These are phyloP conservation scores for Tylochromis polylepis DNA, from an alignment of 2,113 vertebrate species.

Conservation along the genomic window DNA sequence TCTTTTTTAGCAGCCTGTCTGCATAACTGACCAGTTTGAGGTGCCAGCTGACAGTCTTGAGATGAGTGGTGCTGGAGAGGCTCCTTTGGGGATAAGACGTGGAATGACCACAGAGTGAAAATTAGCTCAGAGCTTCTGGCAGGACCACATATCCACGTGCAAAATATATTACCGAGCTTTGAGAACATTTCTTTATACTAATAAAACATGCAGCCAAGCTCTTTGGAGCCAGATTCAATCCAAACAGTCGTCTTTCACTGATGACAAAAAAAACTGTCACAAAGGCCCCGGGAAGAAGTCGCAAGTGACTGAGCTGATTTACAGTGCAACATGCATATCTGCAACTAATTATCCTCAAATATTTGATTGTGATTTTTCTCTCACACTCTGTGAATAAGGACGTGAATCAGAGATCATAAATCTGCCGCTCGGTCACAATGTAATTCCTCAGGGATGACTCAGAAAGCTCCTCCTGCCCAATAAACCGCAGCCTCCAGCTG, in stretches of 20 bases:
- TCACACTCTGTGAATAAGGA: not conserved
- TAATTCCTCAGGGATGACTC: conserved; percentile 2
- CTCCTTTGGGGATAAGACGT: not conserved
- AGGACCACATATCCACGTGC: not conserved
- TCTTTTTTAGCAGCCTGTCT: not conserved
- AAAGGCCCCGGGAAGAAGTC: not conserved
- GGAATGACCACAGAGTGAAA: not conserved
- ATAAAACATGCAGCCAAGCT: not conserved
- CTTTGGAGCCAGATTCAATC: not conserved
- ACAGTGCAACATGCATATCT: not conserved
- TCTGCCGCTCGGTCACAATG: not conserved
- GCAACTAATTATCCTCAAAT: not conserved
- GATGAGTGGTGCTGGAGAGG: not conserved
- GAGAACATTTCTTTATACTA: not conserved
- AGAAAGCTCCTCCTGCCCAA: not conserved
- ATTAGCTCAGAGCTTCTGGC: not conserved
- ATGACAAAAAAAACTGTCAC: not conserved
- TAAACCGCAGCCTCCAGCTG: conserved; percentile 3
- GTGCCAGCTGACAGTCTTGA: conserved; percentile 12
- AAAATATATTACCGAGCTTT: not conserved
- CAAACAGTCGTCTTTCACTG: not conserved
- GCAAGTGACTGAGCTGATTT: not conserved
- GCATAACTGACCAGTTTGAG: not conserved
- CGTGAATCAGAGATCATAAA: not conserved
- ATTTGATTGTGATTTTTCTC: not conserved